Evolutionary conservation across 2,888 invertebrate genomes (phyloP).

Genomic region (Drosophila rubida): DNA sequence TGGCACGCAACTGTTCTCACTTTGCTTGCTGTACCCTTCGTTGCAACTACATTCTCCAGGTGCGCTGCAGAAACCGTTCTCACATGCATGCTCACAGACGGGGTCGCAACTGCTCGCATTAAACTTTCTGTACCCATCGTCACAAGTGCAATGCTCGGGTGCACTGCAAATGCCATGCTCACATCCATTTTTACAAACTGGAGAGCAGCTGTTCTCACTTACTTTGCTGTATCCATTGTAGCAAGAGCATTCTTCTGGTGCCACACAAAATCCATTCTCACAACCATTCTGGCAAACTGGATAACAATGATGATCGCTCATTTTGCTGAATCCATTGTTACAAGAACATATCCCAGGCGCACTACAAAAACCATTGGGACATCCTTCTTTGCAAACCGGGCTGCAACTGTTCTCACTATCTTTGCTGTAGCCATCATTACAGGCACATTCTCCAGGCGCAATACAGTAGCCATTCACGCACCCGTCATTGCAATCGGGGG

Average conservation of each 20-base stretch:
- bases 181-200: constrained; percentile 32
- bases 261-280: constrained; percentile 31
- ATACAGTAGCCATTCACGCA: constrained; percentile 87
- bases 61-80: constrained; percentile 67
- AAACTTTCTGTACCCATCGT: constrained; percentile 86
- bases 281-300: constrained; percentile 29
- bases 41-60: constrained; percentile 19
- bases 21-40: constrained; percentile 5
- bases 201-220: constrained; percentile 31
- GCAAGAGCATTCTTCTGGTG: constrained; percentile 34
- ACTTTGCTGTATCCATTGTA: neutral
- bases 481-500: constrained; percentile 16
- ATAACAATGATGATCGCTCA: constrained; percentile 18
- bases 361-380: constrained; percentile 31
- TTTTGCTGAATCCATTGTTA: constrained; percentile 6
- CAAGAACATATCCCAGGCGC: constrained; percentile 24
- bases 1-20: constrained; percentile 16
- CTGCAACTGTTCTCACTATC: constrained; percentile 21
- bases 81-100: constrained; percentile 62
- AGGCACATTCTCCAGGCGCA: constrained; percentile 89
- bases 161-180: constrained; percentile 87
- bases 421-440: constrained; percentile 87
- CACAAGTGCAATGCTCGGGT: constrained; percentile 89
- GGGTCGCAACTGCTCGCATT: constrained; percentile 36
- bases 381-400: constrained; percentile 24